Evolutionary conservation across 2,888 invertebrate genomes (phyloP).

Genomic region (Hipparchia semele): DNA sequence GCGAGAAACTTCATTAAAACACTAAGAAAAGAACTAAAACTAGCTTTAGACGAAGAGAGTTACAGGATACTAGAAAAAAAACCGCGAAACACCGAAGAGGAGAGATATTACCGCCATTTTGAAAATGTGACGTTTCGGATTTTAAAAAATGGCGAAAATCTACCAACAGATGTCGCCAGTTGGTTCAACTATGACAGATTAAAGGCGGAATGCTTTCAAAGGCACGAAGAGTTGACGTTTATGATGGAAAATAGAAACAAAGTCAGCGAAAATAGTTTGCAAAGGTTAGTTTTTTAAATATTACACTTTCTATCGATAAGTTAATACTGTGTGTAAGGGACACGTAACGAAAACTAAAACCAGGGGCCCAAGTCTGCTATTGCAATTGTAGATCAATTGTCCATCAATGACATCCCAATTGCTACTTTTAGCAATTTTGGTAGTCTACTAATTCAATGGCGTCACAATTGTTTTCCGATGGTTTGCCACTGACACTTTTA

Average conservation of each 20-base stretch:
- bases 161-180: conserved; percentile 76
- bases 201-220: conserved; percentile 79
- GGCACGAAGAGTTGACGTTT: conserved; percentile 67
- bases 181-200: conserved; percentile 85
- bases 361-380: no score
- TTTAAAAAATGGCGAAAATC: conserved; percentile 69
- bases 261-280: conserved; percentile 55
- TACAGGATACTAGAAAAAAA: conserved; percentile 59
- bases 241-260: conserved; percentile 68
- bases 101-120: conserved; percentile 70
- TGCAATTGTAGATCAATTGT: no score
- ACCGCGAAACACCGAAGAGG: conserved; percentile 50
- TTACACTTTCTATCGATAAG: background rate
- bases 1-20: conserved; percentile 83
- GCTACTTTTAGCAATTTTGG: no score
- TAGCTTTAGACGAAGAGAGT: conserved; percentile 67
- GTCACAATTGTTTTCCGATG: no score
- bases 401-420: no score
- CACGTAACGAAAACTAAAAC: no score
- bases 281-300: conserved; percentile 59
- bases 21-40: conserved; percentile 82
- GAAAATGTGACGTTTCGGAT: conserved; percentile 82
- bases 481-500: no score
- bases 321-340: no score
- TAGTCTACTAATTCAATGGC: no score